Percentiles rank a stretch among this genome's conserved stretches.
Evolutionary conservation across 2,888 invertebrate genomes (phyloP).

Genomic region (Andricus quercusramuli): DNA sequence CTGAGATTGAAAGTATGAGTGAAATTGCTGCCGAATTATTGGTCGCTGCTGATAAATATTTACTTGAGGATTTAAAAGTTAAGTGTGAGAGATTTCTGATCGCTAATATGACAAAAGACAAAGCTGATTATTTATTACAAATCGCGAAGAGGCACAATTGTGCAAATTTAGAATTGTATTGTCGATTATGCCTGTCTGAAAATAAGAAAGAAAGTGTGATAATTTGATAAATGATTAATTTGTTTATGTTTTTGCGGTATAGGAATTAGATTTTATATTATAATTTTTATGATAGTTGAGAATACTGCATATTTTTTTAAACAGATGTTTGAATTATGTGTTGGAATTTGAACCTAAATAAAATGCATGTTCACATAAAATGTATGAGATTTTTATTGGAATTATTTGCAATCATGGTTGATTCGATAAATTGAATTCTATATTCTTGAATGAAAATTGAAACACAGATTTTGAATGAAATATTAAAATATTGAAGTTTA

Average conservation of each 20-base stretch:
- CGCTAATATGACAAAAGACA: not conserved
- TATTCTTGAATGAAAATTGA: no score
- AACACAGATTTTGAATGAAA: no score
- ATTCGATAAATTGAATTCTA: no score
- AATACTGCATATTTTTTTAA: not conserved
- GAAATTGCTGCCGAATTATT: constrained; percentile 29
- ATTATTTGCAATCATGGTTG: no score
- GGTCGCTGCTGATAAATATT: constrained; percentile 22
- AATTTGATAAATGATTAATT: not conserved
- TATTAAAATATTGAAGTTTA: no score
- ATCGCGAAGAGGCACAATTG: constrained; percentile 11
- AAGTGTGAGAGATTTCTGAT: constrained; percentile 21
- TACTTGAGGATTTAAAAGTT: not conserved
- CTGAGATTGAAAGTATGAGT: constrained; percentile 26
- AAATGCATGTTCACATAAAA: no score
- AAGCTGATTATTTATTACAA: not conserved
- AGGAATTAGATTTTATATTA: not conserved
- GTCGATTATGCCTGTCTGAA: not conserved
- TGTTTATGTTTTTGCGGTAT: not conserved
- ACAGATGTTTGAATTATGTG: not conserved
- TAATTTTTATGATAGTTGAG: not conserved
- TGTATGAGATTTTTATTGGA: no score
- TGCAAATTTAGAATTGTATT: constrained; percentile 12
- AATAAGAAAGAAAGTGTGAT: not conserved
- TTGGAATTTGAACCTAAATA: not conserved